Base-by-base conservation (phyloP, 2,797 vertebrate species). In the Neopelma chrysocephalum region DNA sequence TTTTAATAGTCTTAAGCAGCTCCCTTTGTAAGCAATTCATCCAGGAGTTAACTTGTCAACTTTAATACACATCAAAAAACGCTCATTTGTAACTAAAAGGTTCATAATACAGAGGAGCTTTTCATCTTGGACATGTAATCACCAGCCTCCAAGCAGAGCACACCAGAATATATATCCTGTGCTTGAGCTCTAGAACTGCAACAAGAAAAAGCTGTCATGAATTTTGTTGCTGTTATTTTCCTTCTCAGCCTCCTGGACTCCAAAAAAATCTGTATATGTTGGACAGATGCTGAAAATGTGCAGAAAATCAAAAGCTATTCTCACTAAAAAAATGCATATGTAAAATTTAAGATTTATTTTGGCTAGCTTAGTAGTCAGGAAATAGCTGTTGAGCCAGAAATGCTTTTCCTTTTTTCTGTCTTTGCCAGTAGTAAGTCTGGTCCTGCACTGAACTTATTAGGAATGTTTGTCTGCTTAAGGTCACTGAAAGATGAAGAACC, bases 1-100 rank as follows among this genome's bases (percentile, higher is more conserved):
- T 95, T 75, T 96, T 95, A 97, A 97, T 96, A 97, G 91, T 76
- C 92, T 96, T 93, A 93, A 93, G 73, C 82, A 91, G 84, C 32
- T 96, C 51, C 92, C 89, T 97, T 97, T 95, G 85, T 97, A 95
- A 91, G 96, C 82, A 95, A 94, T 97, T 97, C 93, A 96, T 94
- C 75, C 90, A 93, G 72, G 61, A 97, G 81, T 89, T 97, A 96
- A 97, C 84, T 87, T 93, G 93, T 97, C 93, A 90, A 85, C 69
- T 89, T 97, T 97, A 97, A 96, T 94, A 86, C 34, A 12, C 93
- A 76, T 96, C 95, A 95, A 86, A 92, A 95, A 96, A 94, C 0
- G 3, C 58, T 90, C 89, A 88, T 96, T 96, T 94, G 75, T 94
- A 97, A 86, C 88, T 96, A 96, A 96, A 96, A 95, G 77, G 45